A percentile compares a stretch with the other conserved stretches of the same genome.
phyloP scores from a whole-genome alignment of 2,888 invertebrate genomes.

The Andricus quercusramuli region DNA sequence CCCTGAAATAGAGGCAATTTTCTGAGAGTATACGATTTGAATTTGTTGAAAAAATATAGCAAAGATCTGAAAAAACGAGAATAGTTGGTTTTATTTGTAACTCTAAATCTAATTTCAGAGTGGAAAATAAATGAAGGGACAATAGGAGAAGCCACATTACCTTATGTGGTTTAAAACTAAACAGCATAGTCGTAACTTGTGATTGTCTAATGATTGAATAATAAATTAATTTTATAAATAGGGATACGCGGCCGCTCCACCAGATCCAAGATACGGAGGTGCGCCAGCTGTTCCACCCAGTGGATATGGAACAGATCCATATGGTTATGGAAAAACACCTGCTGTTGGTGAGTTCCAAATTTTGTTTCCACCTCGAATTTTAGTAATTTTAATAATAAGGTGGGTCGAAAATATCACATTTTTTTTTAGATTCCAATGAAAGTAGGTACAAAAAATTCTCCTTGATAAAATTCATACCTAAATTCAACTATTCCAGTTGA shows the following conservation, averaged over 20 bases:
- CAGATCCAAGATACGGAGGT: constrained; percentile 75
- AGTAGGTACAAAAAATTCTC: no score
- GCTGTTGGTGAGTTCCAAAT: constrained; percentile 66
- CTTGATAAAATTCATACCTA: no score
- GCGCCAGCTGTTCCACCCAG: constrained; percentile 70
- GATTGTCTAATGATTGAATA: constrained; percentile 9
- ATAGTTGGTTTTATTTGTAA: constrained; percentile 8
- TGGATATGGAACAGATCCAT: constrained; percentile 75
- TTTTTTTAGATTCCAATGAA: no score
- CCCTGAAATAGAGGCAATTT: background rate
- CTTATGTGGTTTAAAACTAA: constrained; percentile 20
- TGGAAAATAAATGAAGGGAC: background rate
- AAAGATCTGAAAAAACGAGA: background rate
- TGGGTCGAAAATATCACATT: no score
- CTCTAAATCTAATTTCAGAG: background rate
- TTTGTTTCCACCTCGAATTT: background rate
- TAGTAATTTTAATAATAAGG: no score
- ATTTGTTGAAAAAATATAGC: background rate
- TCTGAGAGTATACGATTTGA: background rate
- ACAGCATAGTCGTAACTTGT: constrained; percentile 29
- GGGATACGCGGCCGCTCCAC: constrained; percentile 74
- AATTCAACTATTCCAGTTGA: no score
- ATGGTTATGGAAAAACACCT: constrained; percentile 75
- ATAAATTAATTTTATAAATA: constrained; percentile 47
- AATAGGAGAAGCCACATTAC: background rate